Base-by-base conservation (phyloP, 2,888 invertebrate species). In the Pemphredon lugubris region DNA sequence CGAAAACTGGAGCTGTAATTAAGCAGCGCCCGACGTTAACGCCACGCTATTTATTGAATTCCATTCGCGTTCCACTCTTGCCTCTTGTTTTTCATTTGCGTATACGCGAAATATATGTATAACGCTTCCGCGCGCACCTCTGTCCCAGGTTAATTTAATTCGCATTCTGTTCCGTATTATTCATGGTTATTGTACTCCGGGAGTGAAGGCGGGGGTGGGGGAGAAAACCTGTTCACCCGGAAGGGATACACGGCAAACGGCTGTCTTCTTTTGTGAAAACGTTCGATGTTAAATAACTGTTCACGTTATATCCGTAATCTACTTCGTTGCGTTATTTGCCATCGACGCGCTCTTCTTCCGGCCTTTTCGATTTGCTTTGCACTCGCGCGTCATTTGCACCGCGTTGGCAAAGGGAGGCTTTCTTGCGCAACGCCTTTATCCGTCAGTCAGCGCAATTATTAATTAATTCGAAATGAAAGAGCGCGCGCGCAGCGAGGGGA, bases 401-500 rank as follows among this genome's bases (percentile, higher is more conserved):
- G 18, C 16, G 5, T 42, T 42, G 14, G 0, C 40, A 16, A 42
- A 7, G 7, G n/a, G n/a, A 6, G 16, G 9, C 18, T 42, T 42
- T 18, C 11, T 42, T 20, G 40, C 1, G 14, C 3, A 18, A 11
- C 16, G 16, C 40, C 16, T 42, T 42, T 18, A 11, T 42, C 16
- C 11, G 40, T 3, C 40, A 2, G 18, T 16, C 47, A n/a, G 3
- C 1, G 50, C 18, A 9, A 20, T 42, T 20, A 32, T 50, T 51
- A 60, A 60, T 60, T 60, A 60, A 50, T 40, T 51, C 50, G 21
- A 7, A 7, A 21, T 11, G 30, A 39, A n/a, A n/a, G n/a, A n/a
- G n/a, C n/a, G n/a, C n/a, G n/a, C n/a, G n/a, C n/a, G n/a, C n/a
- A n/a, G n/a, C 40, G 23, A 30, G 26, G 13, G 30, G 11, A 4